Percentiles rank a stretch among this genome's conserved stretches.
These are phyloP conservation scores for Clunio marinus DNA, from an alignment of 2,888 invertebrate genomes.

Conservation along the genomic window DNA sequence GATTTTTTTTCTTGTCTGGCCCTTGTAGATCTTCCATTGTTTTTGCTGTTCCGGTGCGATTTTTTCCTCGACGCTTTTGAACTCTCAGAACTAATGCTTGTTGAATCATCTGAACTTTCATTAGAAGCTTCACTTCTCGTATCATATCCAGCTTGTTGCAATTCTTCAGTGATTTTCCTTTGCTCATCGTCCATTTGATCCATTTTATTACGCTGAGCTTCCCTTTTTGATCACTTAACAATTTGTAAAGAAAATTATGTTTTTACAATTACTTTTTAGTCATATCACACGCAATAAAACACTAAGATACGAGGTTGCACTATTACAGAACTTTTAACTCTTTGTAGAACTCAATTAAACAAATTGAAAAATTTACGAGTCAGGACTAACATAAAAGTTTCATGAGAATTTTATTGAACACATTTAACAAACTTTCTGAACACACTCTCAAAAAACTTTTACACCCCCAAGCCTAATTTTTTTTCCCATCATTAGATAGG, in stretches of 20 bases:
- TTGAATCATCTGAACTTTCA: conserved; percentile 63
- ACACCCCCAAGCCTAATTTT: too few relatives aligned
- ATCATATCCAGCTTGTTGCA: conserved; percentile 75
- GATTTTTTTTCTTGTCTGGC: conserved; percentile 54
- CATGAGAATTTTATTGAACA: too few relatives aligned
- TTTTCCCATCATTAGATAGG: not conserved
- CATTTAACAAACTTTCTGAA: too few relatives aligned
- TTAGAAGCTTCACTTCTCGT: conserved; percentile 86
- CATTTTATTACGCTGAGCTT: too few relatives aligned
- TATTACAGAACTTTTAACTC: too few relatives aligned
- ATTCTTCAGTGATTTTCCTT: conserved; percentile 64
- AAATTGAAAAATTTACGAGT: too few relatives aligned
- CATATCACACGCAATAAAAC: not conserved
- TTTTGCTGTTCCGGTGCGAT: conserved; percentile 40
- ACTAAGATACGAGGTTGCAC: too few relatives aligned
- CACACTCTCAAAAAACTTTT: too few relatives aligned
- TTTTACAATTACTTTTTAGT: not conserved
- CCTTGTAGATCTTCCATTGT: conserved; percentile 53
- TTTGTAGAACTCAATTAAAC: too few relatives aligned
- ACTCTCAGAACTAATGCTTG: conserved; percentile 74
- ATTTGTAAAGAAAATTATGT: too few relatives aligned
- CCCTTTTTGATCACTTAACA: too few relatives aligned
- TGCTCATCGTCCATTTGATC: conserved; percentile 36
- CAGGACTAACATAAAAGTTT: too few relatives aligned
- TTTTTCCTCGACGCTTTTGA: conserved; percentile 52